These are phyloP conservation scores for Urocolius indicus DNA, from an alignment of 2,113 vertebrate genomes.

Conservation along the genomic window DNA sequence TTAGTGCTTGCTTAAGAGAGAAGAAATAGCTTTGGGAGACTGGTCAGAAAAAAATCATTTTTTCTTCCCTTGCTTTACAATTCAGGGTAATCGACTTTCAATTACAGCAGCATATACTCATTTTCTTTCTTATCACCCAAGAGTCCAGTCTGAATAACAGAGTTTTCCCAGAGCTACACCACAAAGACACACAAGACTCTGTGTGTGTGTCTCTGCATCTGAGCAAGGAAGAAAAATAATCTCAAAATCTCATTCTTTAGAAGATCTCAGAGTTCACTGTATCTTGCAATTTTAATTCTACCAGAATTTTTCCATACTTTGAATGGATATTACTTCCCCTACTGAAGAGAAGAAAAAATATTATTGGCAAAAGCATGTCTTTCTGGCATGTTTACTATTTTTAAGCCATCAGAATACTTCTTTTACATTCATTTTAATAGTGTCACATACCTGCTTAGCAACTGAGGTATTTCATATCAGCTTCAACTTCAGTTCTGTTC, in stretches of 20 bases:
- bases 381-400: not conserved
- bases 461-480: not conserved
- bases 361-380: not conserved
- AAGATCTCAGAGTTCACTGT: not conserved
- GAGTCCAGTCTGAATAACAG: not conserved
- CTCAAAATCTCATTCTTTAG: not conserved
- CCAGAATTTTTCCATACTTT: not conserved
- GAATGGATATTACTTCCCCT: not conserved
- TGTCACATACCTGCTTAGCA: not conserved
- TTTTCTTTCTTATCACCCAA: constrained; percentile 6
- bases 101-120: not conserved
- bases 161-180: not conserved
- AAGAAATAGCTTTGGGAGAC: not conserved
- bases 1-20: not conserved
- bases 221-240: not conserved
- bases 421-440: not conserved
- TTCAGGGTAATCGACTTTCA: not conserved
- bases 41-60: constrained; percentile 4
- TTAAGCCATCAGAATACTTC: not conserved
- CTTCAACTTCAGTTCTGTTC: not conserved
- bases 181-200: not conserved
- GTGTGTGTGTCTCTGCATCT: not conserved
- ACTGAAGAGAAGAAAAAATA: not conserved
- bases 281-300: not conserved
- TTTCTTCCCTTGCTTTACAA: not conserved